Evolutionary conservation across 1,140 invertebrate genomes (phyloP).

Genomic region (Lordiphosa clarofinis): DNA sequence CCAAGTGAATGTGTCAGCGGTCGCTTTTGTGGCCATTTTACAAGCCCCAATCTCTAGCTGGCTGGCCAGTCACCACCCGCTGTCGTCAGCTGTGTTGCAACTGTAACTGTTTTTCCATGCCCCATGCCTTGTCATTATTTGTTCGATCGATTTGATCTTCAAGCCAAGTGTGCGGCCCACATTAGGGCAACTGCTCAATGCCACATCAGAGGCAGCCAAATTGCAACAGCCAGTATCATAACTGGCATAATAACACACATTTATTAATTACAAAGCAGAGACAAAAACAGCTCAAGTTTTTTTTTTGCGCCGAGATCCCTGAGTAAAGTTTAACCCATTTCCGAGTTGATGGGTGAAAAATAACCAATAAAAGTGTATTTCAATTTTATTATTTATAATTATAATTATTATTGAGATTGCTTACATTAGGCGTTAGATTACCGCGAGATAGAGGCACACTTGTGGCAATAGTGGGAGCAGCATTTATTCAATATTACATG

Average conservation of each 20-base stretch:
- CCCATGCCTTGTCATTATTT: conserved; percentile 25
- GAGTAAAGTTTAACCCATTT: conserved; percentile 39
- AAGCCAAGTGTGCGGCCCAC: conserved; percentile 42
- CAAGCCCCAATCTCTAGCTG: conserved; percentile 7
- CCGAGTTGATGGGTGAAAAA: conserved; percentile 16
- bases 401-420: too few relatives aligned
- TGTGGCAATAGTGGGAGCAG: too few relatives aligned
- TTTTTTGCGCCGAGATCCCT: conserved; percentile 20
- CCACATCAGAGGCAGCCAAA: conserved; percentile 41
- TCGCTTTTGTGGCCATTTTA: conserved; percentile 23
- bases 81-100: conserved; percentile 43
- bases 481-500: too few relatives aligned
- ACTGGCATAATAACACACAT: conserved; percentile 65
- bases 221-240: conserved; percentile 19
- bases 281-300: conserved; percentile 22
- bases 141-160: conserved; percentile 45
- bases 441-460: too few relatives aligned
- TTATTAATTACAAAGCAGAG: conserved; percentile 67
- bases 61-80: conserved; percentile 35
- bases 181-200: conserved; percentile 66
- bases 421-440: too few relatives aligned
- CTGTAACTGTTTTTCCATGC: conserved; percentile 16
- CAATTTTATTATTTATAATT: too few relatives aligned
- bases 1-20: conserved; percentile 70
- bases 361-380: not conserved